Base-by-base conservation (phyloP, 2,888 invertebrate genomes). In the Dicyrtomina minuta region DNA sequence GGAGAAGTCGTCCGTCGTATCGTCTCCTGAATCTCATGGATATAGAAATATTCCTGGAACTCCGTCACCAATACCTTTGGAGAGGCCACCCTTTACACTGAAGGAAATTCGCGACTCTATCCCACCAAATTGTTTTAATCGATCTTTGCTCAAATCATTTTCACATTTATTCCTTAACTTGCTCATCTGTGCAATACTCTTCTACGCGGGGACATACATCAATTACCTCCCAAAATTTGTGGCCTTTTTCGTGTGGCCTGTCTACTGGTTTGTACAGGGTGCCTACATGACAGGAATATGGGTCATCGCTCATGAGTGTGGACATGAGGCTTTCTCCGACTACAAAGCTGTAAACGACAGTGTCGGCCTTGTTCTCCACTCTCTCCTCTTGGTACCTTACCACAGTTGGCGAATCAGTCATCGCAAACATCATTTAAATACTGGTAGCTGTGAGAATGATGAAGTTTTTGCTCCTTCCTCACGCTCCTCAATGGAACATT, bases 361-460 rank as follows among this genome's bases (percentile, higher is more conserved):
- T 4, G 53, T 55, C 6, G 65, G 65, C 1, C 53, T 65, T 12
- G 53, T 55, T 24, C 53, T 65, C 26, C 65, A 65, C 55, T 65
- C 65, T 1, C 24, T 55, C 51, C 65, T 65, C n/a, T 26, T 65
- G 12, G 65, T 65, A 6, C 65, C 65, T 2, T 65, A 65, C 51
- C 65, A 65, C 65, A 65, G 65, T 24, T 65, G 65, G 65, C 53
- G 22, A 39, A 55, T 41, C 55, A 39, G 22, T 39, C 65, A 65
- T 24, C 51, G 65, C 27, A 39, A 55, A n/a, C 65, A 65, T 41
- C 65, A 65, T 24, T 22, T 65, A n/a, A 65, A 65, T 43, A 65
- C 65, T n/a, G 65, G 65, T 2, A 65, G 65, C 55, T 65, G 65
- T 53, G 65, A 65, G 24, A 33, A 65, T 39, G 65, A 65, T 41